Conservation (phyloP, 2,888 invertebrate species). For the Hanleya hanleyi region DNA sequence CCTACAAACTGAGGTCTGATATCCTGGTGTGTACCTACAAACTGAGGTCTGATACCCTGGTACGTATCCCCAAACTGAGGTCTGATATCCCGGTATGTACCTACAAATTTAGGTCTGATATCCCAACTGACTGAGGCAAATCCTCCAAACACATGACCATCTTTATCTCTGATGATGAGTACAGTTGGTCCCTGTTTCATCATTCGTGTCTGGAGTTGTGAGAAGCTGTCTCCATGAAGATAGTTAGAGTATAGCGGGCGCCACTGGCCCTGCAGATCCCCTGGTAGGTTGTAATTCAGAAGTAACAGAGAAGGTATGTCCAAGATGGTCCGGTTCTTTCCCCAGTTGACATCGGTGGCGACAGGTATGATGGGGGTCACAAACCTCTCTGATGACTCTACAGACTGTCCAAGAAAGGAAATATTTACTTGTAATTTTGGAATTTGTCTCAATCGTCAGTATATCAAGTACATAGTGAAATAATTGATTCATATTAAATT, state of each 20-base stretch:
- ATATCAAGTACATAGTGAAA: too few relatives aligned
- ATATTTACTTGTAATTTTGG: too few relatives aligned
- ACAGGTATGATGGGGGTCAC: background rate
- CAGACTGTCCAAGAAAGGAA: too few relatives aligned
- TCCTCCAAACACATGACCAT: conserved; percentile 91
- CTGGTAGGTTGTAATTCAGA: conserved; percentile 85
- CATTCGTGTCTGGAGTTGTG: conserved; percentile 74
- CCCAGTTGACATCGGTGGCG: conserved; percentile 45
- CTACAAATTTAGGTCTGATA: conserved; percentile 84
- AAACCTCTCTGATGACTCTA: background rate
- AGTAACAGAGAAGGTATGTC: conserved; percentile 58
- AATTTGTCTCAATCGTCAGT: too few relatives aligned
- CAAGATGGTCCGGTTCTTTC: conserved; percentile 51
- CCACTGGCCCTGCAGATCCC: conserved; percentile 86
- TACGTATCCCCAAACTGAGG: too few relatives aligned
- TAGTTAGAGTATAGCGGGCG: conserved; percentile 82
- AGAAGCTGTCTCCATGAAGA: conserved; percentile 87
- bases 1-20: conserved; percentile 73
- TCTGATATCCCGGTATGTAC: conserved; percentile 75
- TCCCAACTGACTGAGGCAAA: conserved; percentile 88
- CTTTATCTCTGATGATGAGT: conserved; percentile 83
- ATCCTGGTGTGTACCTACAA: too few relatives aligned
- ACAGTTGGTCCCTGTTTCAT: conserved; percentile 77
- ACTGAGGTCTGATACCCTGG: conserved; percentile 76
- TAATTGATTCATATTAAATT: too few relatives aligned